Evolutionary conservation across 1,140 invertebrate species (phyloP).

Genomic region (Chymomyza costata): DNA sequence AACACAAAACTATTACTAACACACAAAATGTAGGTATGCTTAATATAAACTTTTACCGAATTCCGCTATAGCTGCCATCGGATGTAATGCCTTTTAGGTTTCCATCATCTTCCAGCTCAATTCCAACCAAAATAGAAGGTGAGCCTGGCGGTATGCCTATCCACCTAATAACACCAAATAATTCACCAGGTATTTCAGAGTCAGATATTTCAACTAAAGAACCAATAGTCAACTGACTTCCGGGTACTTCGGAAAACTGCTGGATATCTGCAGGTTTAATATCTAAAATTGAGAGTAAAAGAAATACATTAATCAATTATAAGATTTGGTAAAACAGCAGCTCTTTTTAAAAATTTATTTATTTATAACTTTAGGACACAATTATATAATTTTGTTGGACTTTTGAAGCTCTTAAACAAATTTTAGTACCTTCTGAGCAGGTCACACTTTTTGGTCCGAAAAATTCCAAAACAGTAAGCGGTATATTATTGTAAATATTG

Average conservation of each 20-base stretch:
- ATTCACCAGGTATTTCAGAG: conserved; percentile 62
- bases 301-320: conserved; percentile 4
- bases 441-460: conserved; percentile 18
- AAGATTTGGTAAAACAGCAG: background rate
- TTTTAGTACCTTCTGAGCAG: conserved; percentile 24
- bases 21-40: background rate
- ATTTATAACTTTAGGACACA: no score
- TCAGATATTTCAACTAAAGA: conserved; percentile 84
- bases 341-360: no score
- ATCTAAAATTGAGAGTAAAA: conserved; percentile 22
- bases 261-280: conserved; percentile 25
- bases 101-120: conserved; percentile 85
- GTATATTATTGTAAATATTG: conserved; percentile 53
- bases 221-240: conserved; percentile 80
- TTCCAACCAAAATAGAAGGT: conserved; percentile 76
- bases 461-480: conserved; percentile 67
- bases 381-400: background rate
- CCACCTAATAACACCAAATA: conserved; percentile 91
- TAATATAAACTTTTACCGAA: conserved; percentile 42
- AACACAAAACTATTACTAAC: background rate
- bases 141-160: conserved; percentile 79
- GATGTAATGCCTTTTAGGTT: conserved; percentile 78
- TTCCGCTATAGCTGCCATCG: conserved; percentile 85
- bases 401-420: background rate
- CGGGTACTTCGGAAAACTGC: conserved; percentile 60